These are phyloP conservation scores for Columba guinea DNA, from an alignment of 2,797 vertebrate species.

Conservation along the genomic window DNA sequence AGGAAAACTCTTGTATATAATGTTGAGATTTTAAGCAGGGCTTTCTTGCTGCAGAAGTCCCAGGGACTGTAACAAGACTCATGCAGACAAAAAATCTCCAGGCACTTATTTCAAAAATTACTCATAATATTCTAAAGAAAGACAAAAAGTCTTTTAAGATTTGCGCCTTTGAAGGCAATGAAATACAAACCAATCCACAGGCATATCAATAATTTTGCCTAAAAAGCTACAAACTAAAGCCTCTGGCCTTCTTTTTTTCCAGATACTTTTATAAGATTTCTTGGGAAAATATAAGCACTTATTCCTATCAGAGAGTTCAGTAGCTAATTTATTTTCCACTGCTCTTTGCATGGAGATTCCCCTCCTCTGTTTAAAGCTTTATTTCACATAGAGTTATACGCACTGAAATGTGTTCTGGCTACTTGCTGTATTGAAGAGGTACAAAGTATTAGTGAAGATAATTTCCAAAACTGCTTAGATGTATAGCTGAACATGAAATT, in stretches of 20 bases:
- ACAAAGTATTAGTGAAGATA: neutral
- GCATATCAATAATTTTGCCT: neutral
- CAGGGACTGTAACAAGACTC: neutral
- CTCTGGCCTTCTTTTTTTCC: neutral
- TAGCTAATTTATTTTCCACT: neutral
- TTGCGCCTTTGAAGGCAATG: neutral
- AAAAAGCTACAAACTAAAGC: neutral
- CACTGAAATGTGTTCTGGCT: neutral
- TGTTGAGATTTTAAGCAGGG: neutral
- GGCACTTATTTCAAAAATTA: neutral
- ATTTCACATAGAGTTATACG: neutral
- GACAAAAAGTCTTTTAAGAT: neutral
- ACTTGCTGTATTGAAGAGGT: neutral
- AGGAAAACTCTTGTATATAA: neutral
- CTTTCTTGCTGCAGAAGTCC: neutral
- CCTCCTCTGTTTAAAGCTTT: neutral
- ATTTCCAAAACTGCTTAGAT: neutral
- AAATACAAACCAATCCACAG: neutral
- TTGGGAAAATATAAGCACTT: neutral
- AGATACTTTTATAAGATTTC: neutral
- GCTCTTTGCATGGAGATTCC: neutral
- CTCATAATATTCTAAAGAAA: neutral
- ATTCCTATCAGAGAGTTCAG: neutral
- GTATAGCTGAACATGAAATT: neutral
- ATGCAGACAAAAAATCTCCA: neutral